Conservation (phyloP, 2,888 invertebrate genomes). For the Trichopria drosophilae region DNA sequence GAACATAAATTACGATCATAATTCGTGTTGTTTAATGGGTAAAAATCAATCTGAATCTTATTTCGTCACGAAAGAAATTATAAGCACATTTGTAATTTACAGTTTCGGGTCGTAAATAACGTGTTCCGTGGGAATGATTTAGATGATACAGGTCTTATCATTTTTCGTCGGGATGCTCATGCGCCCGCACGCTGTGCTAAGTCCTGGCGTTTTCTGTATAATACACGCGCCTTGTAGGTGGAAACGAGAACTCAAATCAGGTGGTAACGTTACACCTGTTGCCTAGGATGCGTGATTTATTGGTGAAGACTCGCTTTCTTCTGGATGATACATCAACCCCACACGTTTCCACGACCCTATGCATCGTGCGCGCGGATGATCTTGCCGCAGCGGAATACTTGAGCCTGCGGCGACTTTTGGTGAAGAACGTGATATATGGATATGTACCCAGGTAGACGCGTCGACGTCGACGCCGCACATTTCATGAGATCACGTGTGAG, state of each 20-base stretch:
- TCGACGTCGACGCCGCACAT: constrained; percentile 33
- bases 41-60: too few species aligned
- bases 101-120: too few species aligned
- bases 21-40: too few species aligned
- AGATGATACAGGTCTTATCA: too few species aligned
- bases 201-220: neutral
- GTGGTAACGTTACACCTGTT: constrained; percentile 49
- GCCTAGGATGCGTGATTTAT: constrained; percentile 46
- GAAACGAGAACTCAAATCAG: constrained; percentile 38
- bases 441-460: constrained; percentile 34
- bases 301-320: constrained; percentile 23
- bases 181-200: too few species aligned
- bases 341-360: constrained; percentile 22
- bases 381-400: constrained; percentile 20
- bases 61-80: too few species aligned
- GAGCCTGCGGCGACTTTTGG: constrained; percentile 32
- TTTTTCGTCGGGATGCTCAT: too few species aligned
- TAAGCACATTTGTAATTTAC: too few species aligned
- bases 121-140: too few species aligned
- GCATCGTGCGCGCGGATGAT: constrained; percentile 20
- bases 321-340: constrained; percentile 29
- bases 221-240: neutral
- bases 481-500: too few species aligned
- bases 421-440: constrained; percentile 35
- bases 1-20: too few species aligned